These are phyloP conservation scores for Temnothorax rugatulus DNA, from an alignment of 2,888 invertebrate genomes.

Conservation along the genomic window DNA sequence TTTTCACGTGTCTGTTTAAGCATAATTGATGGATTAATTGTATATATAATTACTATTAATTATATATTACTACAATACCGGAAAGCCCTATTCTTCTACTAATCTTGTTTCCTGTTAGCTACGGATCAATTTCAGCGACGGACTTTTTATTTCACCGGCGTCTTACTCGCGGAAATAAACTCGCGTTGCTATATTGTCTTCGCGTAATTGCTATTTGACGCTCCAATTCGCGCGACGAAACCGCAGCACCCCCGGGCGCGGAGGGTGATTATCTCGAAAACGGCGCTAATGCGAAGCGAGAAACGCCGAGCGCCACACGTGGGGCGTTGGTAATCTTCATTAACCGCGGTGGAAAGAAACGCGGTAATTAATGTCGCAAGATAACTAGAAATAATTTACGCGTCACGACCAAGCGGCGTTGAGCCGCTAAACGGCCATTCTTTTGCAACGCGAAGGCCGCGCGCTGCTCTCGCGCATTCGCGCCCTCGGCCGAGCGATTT, in stretches of 20 bases:
- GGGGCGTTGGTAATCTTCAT: conserved; percentile 51
- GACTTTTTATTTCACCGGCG: conserved; percentile 9
- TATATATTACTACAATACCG: not conserved
- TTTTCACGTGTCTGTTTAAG: not conserved
- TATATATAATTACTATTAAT: too few species aligned
- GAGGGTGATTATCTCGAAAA: conserved; percentile 39
- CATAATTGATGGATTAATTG: not conserved
- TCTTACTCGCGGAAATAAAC: conserved; percentile 24
- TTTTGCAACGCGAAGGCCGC: conserved; percentile 9
- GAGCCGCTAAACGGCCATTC: conserved; percentile 19
- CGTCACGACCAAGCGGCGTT: conserved; percentile 26
- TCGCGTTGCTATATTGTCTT: conserved; percentile 32
- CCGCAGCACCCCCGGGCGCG: conserved; percentile 11
- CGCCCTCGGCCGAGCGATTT: conserved; percentile 15
- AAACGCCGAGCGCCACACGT: not conserved
- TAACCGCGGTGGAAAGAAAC: conserved; percentile 28
- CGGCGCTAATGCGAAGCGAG: conserved; percentile 32
- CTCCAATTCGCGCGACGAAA: conserved; percentile 39
- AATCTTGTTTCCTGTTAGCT: not conserved
- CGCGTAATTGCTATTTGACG: conserved; percentile 48
- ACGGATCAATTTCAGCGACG: not conserved
- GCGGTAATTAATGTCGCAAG: conserved; percentile 55
- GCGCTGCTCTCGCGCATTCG: not conserved
- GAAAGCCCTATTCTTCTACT: not conserved
- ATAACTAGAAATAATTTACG: conserved; percentile 59